phyloP scores from a whole-genome alignment of 2,113 vertebrate species.

The Aldabrachelys gigantea region DNA sequence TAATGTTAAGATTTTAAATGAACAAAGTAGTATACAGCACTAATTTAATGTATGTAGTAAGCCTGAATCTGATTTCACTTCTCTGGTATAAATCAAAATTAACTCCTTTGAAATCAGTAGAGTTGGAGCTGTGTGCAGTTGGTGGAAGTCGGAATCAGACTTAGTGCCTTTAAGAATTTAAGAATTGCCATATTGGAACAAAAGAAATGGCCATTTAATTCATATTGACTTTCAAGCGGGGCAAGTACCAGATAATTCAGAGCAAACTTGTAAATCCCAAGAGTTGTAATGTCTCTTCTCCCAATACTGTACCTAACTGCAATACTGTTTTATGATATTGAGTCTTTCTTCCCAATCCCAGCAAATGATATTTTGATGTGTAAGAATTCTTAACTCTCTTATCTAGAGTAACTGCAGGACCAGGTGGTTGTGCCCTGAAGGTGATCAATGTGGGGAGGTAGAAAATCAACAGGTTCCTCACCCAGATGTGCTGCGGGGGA shows the following conservation, averaged over 20 bases:
- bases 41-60: not conserved
- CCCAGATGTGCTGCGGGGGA: too few species aligned
- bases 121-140: not conserved
- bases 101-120: not conserved
- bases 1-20: not conserved
- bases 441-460: too few species aligned
- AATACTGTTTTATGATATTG: not conserved
- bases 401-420: too few species aligned
- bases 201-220: not conserved
- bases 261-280: slow-evolving; percentile 5
- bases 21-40: rapidly evolving
- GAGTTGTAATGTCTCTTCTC: not conserved
- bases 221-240: not conserved
- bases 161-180: not conserved
- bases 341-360: too few species aligned
- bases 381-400: too few species aligned
- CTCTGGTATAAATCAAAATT: rapidly evolving
- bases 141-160: not conserved
- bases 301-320: not conserved
- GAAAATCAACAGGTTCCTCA: too few species aligned
- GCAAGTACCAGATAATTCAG: slow-evolving; percentile 29
- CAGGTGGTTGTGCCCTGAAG: too few species aligned
- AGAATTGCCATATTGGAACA: not conserved
- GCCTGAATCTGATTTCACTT: rapidly evolving
- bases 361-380: too few species aligned